Evolutionary conservation across 2,888 invertebrate genomes (phyloP), one percentile per base, ranked within the genome.

Genomic region (Agrypnus murinus): DNA sequence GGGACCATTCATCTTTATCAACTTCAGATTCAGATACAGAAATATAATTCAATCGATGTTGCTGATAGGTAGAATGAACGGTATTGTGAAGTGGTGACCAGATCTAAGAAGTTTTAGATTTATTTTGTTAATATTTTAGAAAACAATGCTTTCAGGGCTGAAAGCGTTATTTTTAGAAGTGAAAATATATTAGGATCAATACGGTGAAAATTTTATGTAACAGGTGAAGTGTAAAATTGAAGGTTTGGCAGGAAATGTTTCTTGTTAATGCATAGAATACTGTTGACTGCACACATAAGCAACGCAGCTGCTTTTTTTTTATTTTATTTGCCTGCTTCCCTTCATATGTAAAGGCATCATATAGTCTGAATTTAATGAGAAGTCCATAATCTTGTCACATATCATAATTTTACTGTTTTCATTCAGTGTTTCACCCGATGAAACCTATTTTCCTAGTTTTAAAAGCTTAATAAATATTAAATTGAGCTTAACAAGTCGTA

Each of bases 181-280:
- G 10, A 19, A 50, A 50, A 50, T n/a, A 31, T 2, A 50, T 32
- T 6, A 43, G 9, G 32, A 31, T 45, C 59, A 45, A 59, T 59
- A 59, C 12, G 31, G 45, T 32, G 32, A 10, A 12, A 45, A 45
- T 59, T 59, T 59, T 59, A 59, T 59, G 59, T 19, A 50, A 12
- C 31, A 31, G 40, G 10, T 14, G 43, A 31, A 32, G 12, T 45
- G 59, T 59, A 59, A 59, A 59, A 59, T 59, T 59, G 59, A 59
- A 25, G 58, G 58, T 58, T 58, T 59, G 59, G 43, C 59, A 43
- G 40, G 14, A 31, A 40, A 43, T 59, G 25, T 36, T n/a, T 43
- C 59, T n/a, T 45, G 45, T 43, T 59, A 59, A 59, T 40, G 31
- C 14, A 17, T 58, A 43, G 43, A 58, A 58, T 14, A 19, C 40